Base-by-base conservation (phyloP, 2,797 vertebrate genomes). In the Sebastes variabilis region DNA sequence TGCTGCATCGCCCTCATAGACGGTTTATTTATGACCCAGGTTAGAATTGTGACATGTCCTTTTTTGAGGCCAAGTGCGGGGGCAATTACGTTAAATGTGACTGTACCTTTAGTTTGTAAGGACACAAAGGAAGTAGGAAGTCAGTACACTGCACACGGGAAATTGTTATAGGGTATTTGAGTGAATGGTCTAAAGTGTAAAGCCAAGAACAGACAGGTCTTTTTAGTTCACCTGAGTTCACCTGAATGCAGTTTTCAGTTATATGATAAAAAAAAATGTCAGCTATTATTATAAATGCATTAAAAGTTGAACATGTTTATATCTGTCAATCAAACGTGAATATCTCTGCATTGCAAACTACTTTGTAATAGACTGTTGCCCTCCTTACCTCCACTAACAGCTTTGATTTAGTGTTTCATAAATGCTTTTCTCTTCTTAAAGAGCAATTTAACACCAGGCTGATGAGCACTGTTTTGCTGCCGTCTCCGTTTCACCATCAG, bases 381-480 rank as follows among this genome's bases (percentile, higher is more conserved):
- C 59, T 74, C 27, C 46, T 80, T 86, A 86, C 85, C 79, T 89
- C 82, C 54, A 69, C 30, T 24, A 62, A 62, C 32, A 68, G 54
- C 66, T 89, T 79, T 77, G 38, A 77, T 79, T 79, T 49, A 56
- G 27, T 66, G 25, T 70, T 90, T 78, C 38, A 55, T 76, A 34
- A 78, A 72, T 38, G 13, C 52, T 79, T 74, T 67, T 74, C 42
- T 36, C 18, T 70, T 52, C 46, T 32, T 14, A 5, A 61, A 62
- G 46, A 55, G 59, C 9, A 52, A 30, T 32, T 66, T 54, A 38
- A 36, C 56, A 58, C 55, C 18, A n/a, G 22, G 36, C 32, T 79
- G 32, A 79, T 66, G 60, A 66, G 7, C 29, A 52, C 18, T 18
- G 30, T 56, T 38, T 38, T 64, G 58, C 60, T 62, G 56, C 34